phyloP scores from a whole-genome alignment of 53 echinoderm and acorn worm species.

The Crossaster papposus region DNA sequence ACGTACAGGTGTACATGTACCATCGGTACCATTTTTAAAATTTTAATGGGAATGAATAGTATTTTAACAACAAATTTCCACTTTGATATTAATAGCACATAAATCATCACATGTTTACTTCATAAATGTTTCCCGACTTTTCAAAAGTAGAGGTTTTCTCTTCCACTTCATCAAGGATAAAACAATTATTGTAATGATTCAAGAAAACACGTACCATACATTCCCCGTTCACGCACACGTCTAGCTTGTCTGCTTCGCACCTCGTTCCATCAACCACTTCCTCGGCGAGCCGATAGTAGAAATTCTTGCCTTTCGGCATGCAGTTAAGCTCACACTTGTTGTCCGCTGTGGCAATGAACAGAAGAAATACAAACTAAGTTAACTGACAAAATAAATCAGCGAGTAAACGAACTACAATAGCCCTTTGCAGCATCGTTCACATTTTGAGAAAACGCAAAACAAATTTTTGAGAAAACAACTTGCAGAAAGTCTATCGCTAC shows the following conservation, averaged over 20 bases:
- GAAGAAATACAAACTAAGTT: not conserved
- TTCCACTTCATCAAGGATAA: too few relatives aligned
- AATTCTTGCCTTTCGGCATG: slow-evolving; percentile 96
- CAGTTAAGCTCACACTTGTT: slow-evolving; percentile 90
- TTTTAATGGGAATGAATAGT: too few relatives aligned
- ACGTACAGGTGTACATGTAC: too few relatives aligned
- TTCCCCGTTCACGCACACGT: slow-evolving; percentile 86
- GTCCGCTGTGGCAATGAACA: slow-evolving; percentile 45
- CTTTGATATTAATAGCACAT: too few relatives aligned
- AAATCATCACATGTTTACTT: too few relatives aligned
- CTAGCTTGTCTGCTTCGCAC: slow-evolving; percentile 78
- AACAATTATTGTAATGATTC: too few relatives aligned
- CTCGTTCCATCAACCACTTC: slow-evolving; percentile 85
- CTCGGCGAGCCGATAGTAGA: slow-evolving; percentile 85
- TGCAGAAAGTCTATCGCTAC: too few relatives aligned
- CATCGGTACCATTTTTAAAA: too few relatives aligned
- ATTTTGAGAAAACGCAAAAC: too few relatives aligned
- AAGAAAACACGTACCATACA: slow-evolving; percentile 70
- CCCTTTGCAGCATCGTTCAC: not conserved
- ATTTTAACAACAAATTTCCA: too few relatives aligned
- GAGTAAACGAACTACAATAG: not conserved
- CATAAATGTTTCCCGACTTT: not conserved
- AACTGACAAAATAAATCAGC: not conserved
- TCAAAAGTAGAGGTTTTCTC: not conserved
- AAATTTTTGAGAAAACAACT: too few relatives aligned